These are phyloP conservation scores for Poeciliopsis paucimaculata DNA, from an alignment of 2,797 vertebrate species.

Conservation along the genomic window DNA sequence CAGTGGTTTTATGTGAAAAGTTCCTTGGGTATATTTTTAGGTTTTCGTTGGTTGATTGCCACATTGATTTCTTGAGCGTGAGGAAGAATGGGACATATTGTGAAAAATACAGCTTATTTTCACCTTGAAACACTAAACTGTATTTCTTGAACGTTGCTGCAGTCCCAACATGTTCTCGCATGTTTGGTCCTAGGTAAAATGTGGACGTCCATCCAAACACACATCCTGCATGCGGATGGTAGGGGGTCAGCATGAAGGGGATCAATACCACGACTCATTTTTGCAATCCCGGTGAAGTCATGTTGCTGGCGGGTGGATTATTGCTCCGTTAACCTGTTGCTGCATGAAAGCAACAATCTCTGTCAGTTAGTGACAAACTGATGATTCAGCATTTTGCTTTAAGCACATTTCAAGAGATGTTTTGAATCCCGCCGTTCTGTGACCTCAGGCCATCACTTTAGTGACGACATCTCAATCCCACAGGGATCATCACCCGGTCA, in stretches of 20 bases:
- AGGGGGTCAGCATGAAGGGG: constrained; percentile 61
- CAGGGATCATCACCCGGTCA: constrained; percentile 66
- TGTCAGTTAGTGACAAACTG: background rate
- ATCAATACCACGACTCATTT: constrained; percentile 72
- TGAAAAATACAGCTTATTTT: constrained; percentile 78
- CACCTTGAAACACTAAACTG: constrained; percentile 62
- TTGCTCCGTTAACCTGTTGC: constrained; percentile 62
- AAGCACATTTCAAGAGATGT: constrained; percentile 24
- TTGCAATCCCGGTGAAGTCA: constrained; percentile 74
- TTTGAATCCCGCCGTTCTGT: constrained; percentile 34
- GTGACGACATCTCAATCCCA: constrained; percentile 61
- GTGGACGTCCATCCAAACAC: constrained; percentile 74
- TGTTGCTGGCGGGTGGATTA: constrained; percentile 51
- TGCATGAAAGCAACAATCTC: constrained; percentile 29
- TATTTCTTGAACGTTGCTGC: constrained; percentile 42
- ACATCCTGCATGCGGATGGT: constrained; percentile 68
- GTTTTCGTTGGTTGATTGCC: constrained; percentile 73
- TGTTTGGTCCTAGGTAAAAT: constrained; percentile 75
- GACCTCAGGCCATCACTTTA: constrained; percentile 45
- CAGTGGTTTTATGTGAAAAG: constrained; percentile 17
- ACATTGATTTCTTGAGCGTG: constrained; percentile 51
- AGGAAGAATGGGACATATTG: constrained; percentile 64
- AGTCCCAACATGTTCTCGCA: constrained; percentile 62
- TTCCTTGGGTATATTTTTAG: background rate
- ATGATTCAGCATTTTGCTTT: constrained; percentile 14